Conservation (phyloP, 2,797 vertebrate species). For the Falco naumanni region DNA sequence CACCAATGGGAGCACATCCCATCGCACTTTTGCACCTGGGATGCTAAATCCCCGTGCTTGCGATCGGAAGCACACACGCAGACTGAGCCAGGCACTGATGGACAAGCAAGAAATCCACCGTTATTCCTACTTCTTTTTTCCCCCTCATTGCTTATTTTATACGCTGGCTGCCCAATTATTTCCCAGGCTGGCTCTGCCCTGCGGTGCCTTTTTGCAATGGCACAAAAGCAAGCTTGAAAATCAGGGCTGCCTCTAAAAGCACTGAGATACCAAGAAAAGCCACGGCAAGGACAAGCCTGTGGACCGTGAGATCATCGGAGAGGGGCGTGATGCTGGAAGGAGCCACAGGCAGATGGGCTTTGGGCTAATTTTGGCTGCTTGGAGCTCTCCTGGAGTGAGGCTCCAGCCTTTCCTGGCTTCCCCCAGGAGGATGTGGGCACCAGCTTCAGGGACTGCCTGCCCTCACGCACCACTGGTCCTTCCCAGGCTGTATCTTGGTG, state of each 20-base stretch:
- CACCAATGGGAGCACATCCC: accelerated
- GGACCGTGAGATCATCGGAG: background rate
- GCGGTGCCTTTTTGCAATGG: background rate
- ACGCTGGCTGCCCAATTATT: background rate
- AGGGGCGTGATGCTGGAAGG: background rate
- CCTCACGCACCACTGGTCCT: background rate
- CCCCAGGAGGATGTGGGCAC: background rate
- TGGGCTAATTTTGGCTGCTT: background rate
- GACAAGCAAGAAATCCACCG: background rate
- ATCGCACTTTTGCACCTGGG: accelerated
- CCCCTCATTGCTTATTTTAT: background rate
- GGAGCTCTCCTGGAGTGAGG: background rate
- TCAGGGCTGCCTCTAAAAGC: background rate
- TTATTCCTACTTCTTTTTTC: background rate
- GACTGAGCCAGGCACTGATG: accelerated
- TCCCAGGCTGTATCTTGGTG: background rate
- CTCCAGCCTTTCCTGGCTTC: background rate
- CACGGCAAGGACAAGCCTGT: background rate
- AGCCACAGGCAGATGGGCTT: background rate
- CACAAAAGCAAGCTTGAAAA: background rate
- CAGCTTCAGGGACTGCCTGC: background rate
- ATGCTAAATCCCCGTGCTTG: background rate
- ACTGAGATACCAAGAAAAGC: background rate
- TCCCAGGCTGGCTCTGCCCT: background rate
- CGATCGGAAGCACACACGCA: accelerated